These are phyloP conservation scores for Adelphocoris suturalis DNA, from an alignment of 2,888 invertebrate genomes.

Conservation along the genomic window DNA sequence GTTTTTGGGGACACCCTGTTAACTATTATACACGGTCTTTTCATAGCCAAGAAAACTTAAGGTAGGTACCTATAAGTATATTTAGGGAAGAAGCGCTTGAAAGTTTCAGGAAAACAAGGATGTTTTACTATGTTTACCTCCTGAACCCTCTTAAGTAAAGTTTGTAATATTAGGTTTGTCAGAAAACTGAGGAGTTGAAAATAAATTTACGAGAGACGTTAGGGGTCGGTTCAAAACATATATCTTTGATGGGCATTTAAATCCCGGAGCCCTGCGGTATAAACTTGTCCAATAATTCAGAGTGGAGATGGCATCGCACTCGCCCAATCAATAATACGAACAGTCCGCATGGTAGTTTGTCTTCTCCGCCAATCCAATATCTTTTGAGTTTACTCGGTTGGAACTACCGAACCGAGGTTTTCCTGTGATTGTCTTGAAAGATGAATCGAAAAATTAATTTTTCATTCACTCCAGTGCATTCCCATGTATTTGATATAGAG, in stretches of 20 bases:
- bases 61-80: too few relatives aligned
- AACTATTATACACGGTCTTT: too few relatives aligned
- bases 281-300: conserved; percentile 25
- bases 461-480: too few relatives aligned
- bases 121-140: too few relatives aligned
- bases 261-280: neutral
- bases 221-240: neutral
- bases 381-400: neutral
- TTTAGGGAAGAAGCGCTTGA: too few relatives aligned
- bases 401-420: neutral
- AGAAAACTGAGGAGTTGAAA: neutral
- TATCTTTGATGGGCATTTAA: conserved; percentile 22
- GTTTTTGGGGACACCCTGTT: too few relatives aligned
- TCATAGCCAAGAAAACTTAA: too few relatives aligned
- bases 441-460: too few relatives aligned
- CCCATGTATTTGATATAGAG: too few relatives aligned
- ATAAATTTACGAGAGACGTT: conserved; percentile 6
- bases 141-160: neutral
- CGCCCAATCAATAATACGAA: conserved; percentile 14
- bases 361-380: neutral
- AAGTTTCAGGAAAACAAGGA: too few relatives aligned
- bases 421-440: too few relatives aligned
- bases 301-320: conserved; percentile 3
- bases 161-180: neutral
- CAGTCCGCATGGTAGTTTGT: conserved; percentile 2